A percentile compares a stretch with the other conserved stretches of the same genome.
Evolutionary conservation across 2,113 vertebrate genomes (phyloP).

Genomic region (Cinclus mexicanus): DNA sequence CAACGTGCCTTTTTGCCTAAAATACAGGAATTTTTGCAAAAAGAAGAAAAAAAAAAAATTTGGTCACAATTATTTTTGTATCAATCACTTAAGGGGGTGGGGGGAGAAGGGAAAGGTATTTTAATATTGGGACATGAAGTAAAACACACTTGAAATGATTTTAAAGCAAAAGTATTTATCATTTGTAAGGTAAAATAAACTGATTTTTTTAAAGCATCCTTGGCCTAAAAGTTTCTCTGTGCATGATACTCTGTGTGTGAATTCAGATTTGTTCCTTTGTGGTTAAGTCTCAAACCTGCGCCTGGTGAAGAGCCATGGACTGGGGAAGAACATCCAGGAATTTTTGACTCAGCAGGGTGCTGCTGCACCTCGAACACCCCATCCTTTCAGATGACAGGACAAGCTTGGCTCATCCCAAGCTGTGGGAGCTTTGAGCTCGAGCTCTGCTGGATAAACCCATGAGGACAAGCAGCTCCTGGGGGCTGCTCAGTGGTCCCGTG

Average conservation of each 20-base stretch:
- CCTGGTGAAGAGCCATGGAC: accelerated
- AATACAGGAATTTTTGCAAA: not conserved
- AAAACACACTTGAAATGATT: conserved; percentile 72
- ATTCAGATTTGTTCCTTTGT: not conserved
- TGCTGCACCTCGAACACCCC: not conserved
- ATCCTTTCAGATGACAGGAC: not conserved
- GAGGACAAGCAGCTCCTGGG: accelerated
- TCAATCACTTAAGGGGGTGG: not conserved
- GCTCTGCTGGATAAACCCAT: not conserved
- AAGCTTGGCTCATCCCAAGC: not conserved
- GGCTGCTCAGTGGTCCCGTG: not conserved
- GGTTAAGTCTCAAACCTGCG: not conserved
- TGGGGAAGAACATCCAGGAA: not conserved
- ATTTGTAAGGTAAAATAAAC: conserved; percentile 81
- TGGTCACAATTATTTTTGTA: conserved; percentile 63
- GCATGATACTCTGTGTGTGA: not conserved
- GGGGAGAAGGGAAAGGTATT: conserved; percentile 37
- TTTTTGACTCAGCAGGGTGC: accelerated
- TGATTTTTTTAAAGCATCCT: conserved; percentile 52
- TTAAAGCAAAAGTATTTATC: conserved; percentile 75
- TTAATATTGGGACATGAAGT: conserved; percentile 68
- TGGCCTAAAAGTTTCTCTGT: not conserved
- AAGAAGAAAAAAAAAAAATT: not conserved
- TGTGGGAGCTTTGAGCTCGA: accelerated
- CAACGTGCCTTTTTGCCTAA: conserved; percentile 68